Percentiles rank a stretch among this genome's conserved stretches.
These are phyloP conservation scores for Scaptodrosophila lebanonensis DNA, from an alignment of 1,140 invertebrate species.

Conservation along the genomic window DNA sequence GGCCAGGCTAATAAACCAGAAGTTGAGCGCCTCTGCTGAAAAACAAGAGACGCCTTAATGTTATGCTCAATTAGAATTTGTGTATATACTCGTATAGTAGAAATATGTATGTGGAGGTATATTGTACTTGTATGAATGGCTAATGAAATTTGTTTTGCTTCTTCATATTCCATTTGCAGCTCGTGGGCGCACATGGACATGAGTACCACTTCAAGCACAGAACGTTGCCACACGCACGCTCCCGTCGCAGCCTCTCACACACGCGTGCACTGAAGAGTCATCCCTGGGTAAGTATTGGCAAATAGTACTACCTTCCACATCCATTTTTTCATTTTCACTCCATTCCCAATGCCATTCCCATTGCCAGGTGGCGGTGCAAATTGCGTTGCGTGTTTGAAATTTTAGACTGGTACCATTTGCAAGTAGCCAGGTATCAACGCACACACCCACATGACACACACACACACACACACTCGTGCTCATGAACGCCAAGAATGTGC, in stretches of 20 bases:
- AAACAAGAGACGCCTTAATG: slow-evolving; percentile 48
- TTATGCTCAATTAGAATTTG: slow-evolving; percentile 60
- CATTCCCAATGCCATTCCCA: too few species aligned
- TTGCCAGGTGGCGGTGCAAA: too few species aligned
- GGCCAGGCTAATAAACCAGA: slow-evolving; percentile 32
- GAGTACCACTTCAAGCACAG: slow-evolving; percentile 96
- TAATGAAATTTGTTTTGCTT: slow-evolving; percentile 41
- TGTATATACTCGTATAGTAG: background rate
- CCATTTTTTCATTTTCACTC: too few species aligned
- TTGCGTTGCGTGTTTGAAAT: too few species aligned
- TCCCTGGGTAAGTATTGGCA: slow-evolving; percentile 86
- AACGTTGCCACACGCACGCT: slow-evolving; percentile 89
- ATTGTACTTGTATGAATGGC: too few species aligned
- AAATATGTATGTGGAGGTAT: too few species aligned
- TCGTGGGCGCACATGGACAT: slow-evolving; percentile 89
- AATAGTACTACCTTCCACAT: too few species aligned
- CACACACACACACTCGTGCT: too few species aligned
- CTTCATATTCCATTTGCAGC: slow-evolving; percentile 50
- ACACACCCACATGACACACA: too few species aligned
- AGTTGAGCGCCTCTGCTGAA: background rate
- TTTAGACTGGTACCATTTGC: too few species aligned
- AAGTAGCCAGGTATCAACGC: too few species aligned
- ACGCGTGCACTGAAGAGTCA: slow-evolving; percentile 91
- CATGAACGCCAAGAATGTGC: too few species aligned
- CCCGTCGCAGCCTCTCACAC: slow-evolving; percentile 90